A percentile compares a stretch with the other conserved stretches of the same genome.
Evolutionary conservation across 2,113 vertebrate genomes (phyloP).

Genomic region (Scomber colias): DNA sequence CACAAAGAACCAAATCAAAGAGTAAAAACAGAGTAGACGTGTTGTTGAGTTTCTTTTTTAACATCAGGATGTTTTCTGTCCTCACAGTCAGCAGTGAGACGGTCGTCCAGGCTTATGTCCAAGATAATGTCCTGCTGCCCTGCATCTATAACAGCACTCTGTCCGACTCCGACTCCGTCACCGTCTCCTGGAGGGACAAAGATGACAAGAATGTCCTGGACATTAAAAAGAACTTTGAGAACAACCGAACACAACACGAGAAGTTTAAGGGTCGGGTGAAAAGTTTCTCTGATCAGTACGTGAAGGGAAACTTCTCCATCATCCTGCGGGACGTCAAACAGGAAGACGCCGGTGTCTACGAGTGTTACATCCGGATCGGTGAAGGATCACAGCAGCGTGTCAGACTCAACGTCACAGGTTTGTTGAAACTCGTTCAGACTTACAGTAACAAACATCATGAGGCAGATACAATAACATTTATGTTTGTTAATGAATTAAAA

Average conservation of each 20-base stretch:
- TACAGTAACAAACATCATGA: too few species aligned
- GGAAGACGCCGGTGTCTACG: not conserved
- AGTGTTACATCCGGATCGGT: not conserved
- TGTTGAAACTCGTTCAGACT: not conserved
- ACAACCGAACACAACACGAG: rapidly evolving
- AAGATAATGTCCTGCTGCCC: not conserved
- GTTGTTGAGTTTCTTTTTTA: too few species aligned
- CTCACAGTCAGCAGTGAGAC: not conserved
- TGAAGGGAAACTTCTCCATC: constrained; percentile 22
- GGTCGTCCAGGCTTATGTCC: rapidly evolving
- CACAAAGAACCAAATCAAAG: too few species aligned
- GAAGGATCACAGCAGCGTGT: rapidly evolving
- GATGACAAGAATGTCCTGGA: not conserved
- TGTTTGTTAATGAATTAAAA: too few species aligned
- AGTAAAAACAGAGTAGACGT: too few species aligned
- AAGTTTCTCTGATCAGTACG: not conserved
- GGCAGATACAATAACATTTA: too few species aligned
- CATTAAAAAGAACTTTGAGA: rapidly evolving
- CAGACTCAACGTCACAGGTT: not conserved
- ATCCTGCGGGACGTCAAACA: not conserved
- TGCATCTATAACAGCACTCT: not conserved
- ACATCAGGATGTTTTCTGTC: too few species aligned
- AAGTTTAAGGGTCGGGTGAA: rapidly evolving
- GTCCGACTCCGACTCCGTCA: rapidly evolving
- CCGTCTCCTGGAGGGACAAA: constrained; percentile 20